Base-by-base conservation (phyloP, 2,113 vertebrate species). In the Ariopsis seemanni region DNA sequence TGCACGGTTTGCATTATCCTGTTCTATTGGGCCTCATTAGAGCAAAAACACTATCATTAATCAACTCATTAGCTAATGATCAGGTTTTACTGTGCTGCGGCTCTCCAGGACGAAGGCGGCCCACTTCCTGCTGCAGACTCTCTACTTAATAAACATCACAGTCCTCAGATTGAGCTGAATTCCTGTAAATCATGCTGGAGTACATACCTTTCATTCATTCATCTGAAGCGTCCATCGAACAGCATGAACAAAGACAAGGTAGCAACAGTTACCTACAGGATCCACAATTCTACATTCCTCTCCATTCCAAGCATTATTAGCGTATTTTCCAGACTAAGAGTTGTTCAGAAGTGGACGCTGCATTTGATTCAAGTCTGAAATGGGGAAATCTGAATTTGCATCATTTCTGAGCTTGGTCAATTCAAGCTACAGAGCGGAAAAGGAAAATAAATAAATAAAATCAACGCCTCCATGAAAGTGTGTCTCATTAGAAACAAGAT, bases 231-330 rank as follows among this genome's bases (percentile, higher is more conserved):
- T 75, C 80, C 86, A 78, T 72, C 63, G 89, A 62, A 25, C 67
- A 88, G 88, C 89, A 80, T 22, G 88, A 83, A 87, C 42, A 90
- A 85, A 89, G 65, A 90, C 85, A 90, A 88, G 71, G 60, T 74
- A 88, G 81, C 74, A 4, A 58, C 50, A 85, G 63, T 52, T 30
- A 86, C 52, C 27, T 30, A 25, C 34, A 58, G 15, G 15, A 85
- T 50, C 30, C 52, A 82, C 77, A 58, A 60, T 71, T n/a, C 86
- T 79, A 0, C 84, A 60, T 27, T 62, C 17, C 18, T 78, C n/a
- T 20, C 53, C 15, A 15, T 62, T 83, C 25, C 34, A 83, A n/a
- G 62, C 62, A 67, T 2, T 9, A 5, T 25, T 48, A 17, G 5
- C 10, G 2, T 34, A 42, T 82, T 82, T 82, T 50, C 57, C 30